These are phyloP conservation scores for Troglohyphantes excavatus DNA, from an alignment of 2,888 invertebrate genomes.

Conservation along the genomic window DNA sequence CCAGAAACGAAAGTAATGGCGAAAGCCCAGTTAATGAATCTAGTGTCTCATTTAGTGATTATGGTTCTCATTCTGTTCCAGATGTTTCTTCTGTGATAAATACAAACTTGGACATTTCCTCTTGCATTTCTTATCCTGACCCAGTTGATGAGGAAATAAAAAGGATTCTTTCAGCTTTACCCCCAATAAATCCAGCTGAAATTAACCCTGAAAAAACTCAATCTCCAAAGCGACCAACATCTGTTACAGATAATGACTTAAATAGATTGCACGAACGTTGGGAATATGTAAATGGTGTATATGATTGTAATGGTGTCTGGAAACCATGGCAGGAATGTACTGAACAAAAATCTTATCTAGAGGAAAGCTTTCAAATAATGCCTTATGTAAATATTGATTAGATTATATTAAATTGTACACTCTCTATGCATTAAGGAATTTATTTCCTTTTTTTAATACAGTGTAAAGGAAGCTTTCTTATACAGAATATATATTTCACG, in stretches of 20 bases:
- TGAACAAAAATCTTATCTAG: constrained; percentile 88
- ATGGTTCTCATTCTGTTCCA: constrained; percentile 72
- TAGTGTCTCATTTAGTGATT: constrained; percentile 65
- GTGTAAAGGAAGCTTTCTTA: constrained; percentile 42
- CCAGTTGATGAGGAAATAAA: constrained; percentile 84
- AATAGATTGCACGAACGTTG: constrained; percentile 82
- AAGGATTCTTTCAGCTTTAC: constrained; percentile 86
- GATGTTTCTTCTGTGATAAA: constrained; percentile 78
- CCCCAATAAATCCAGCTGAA: constrained; percentile 86
- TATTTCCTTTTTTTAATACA: constrained; percentile 54
- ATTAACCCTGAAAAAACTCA: constrained; percentile 83
- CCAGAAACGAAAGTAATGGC: constrained; percentile 68
- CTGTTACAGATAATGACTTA: constrained; percentile 81
- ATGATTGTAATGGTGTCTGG: constrained; percentile 86
- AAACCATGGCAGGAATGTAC: constrained; percentile 96
- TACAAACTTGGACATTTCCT: constrained; percentile 56
- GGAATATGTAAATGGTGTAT: constrained; percentile 84
- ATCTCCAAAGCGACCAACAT: constrained; percentile 81
- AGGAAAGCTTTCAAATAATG: constrained; percentile 93
- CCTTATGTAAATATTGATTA: constrained; percentile 98
- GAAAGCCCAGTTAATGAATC: constrained; percentile 73
- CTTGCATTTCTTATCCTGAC: constrained; percentile 80
- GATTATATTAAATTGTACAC: constrained; percentile 75
- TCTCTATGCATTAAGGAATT: constrained; percentile 41
- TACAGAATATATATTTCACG: constrained; percentile 49